A percentile compares a stretch with the other conserved stretches of the same genome.
Conservation (phyloP, 2,888 invertebrate species). For the Chrysolina americana region DNA sequence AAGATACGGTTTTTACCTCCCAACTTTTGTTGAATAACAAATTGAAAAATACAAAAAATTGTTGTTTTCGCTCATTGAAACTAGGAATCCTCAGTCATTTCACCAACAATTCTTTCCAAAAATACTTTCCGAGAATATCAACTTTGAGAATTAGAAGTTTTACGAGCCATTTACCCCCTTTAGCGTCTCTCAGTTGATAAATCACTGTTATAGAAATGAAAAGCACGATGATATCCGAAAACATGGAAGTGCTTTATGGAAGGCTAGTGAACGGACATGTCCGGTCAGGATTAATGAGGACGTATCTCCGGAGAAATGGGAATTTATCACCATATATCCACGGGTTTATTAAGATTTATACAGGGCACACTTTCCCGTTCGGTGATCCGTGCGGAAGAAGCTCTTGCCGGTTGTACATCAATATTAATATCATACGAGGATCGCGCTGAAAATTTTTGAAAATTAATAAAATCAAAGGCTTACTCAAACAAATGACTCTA, state of each 20-base stretch:
- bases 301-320: conserved; percentile 70
- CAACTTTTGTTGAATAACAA: too few species aligned
- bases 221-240: conserved; percentile 67
- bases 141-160: not conserved
- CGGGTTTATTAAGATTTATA: conserved; percentile 71
- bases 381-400: conserved; percentile 4
- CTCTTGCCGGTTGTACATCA: conserved; percentile 1
- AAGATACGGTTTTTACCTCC: too few species aligned
- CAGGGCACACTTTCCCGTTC: conserved; percentile 59
- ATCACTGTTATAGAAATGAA: conserved; percentile 66
- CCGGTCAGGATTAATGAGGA: conserved; percentile 71
- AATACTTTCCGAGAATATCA: not conserved
- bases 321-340: conserved; percentile 71
- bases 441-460: not conserved
- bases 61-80: too few species aligned
- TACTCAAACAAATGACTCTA: too few species aligned
- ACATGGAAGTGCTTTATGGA: conserved; percentile 70
- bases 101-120: not conserved
- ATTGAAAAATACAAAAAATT: too few species aligned
- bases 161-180: not conserved
- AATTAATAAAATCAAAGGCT: too few species aligned
- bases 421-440: not conserved
- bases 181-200: conserved; percentile 52
- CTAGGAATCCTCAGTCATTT: not conserved
- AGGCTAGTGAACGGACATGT: conserved; percentile 67